A percentile compares a stretch with the other conserved stretches of the same genome.
phyloP scores from a whole-genome alignment of 1,140 invertebrate genomes.

The Limonius californicus region DNA sequence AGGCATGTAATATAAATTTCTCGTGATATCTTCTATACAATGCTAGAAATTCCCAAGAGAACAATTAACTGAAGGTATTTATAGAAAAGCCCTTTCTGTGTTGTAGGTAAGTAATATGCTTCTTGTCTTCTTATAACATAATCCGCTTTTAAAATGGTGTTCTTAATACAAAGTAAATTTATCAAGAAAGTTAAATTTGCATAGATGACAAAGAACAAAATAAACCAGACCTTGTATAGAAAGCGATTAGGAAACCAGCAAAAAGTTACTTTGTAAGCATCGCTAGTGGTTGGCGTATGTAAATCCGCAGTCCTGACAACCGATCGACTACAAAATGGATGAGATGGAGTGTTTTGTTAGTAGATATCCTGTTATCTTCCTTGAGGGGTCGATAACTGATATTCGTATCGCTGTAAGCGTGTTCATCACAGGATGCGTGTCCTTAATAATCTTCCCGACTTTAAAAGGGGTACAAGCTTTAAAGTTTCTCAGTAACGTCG shows the following conservation, averaged over 20 bases:
- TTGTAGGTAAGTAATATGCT: no score
- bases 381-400: constrained; percentile 1
- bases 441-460: neutral
- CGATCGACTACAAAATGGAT: neutral
- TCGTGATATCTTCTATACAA: no score
- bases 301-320: neutral
- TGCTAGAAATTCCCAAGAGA: no score
- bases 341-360: constrained; percentile 1
- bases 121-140: no score
- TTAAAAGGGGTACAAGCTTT: neutral
- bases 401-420: neutral
- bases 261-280: neutral
- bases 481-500: neutral
- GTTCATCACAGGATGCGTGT: neutral
- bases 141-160: no score
- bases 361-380: constrained; percentile 1
- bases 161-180: no score
- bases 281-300: neutral
- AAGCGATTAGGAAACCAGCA: neutral
- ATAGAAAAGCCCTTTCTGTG: no score
- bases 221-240: neutral
- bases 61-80: no score
- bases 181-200: neutral
- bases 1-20: no score
- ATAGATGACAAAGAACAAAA: neutral